Evolutionary conservation across 2,888 invertebrate species (phyloP).

Genomic region (Stenichneumon culpator): DNA sequence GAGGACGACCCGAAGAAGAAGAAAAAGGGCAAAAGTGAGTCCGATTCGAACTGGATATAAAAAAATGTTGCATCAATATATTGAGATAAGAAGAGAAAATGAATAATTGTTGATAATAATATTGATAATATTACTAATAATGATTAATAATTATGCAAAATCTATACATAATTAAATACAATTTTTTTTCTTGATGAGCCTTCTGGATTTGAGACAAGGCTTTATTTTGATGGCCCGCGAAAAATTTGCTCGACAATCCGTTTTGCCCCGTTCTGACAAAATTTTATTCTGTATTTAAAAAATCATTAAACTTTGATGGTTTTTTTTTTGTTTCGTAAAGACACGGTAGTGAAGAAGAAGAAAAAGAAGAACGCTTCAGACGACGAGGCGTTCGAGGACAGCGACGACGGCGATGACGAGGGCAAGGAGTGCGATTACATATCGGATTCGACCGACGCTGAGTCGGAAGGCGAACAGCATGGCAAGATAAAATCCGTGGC

Average conservation of each 20-base stretch:
- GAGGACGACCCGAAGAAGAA: slow-evolving; percentile 88
- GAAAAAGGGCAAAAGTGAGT: slow-evolving; percentile 87
- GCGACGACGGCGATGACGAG: slow-evolving; percentile 98
- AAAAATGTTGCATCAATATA: slow-evolving; percentile 1
- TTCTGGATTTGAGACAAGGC: no score
- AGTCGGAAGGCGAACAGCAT: slow-evolving; percentile 88
- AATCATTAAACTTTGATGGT: no score
- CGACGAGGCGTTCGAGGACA: slow-evolving; percentile 97
- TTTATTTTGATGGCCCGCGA: no score
- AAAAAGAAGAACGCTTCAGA: slow-evolving; percentile 94
- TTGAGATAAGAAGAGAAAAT: slow-evolving; percentile 13
- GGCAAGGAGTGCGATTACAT: slow-evolving; percentile 98
- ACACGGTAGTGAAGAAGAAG: slow-evolving; percentile 85
- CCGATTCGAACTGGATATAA: background rate
- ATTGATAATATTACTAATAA: no score
- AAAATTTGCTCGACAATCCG: no score
- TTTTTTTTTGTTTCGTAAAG: slow-evolving; percentile 27
- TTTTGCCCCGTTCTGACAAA: no score
- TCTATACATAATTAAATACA: slow-evolving; percentile 76
- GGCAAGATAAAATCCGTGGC: slow-evolving; percentile 96
- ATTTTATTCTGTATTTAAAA: no score
- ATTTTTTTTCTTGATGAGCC: background rate
- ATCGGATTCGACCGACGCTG: slow-evolving; percentile 94
- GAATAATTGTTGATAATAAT: slow-evolving; percentile 78
- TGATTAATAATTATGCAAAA: slow-evolving; percentile 74